Percentiles rank a stretch among this genome's conserved stretches.
Evolutionary conservation across 1,140 invertebrate genomes (phyloP).

Genomic region (Hypsibius dujardini): DNA sequence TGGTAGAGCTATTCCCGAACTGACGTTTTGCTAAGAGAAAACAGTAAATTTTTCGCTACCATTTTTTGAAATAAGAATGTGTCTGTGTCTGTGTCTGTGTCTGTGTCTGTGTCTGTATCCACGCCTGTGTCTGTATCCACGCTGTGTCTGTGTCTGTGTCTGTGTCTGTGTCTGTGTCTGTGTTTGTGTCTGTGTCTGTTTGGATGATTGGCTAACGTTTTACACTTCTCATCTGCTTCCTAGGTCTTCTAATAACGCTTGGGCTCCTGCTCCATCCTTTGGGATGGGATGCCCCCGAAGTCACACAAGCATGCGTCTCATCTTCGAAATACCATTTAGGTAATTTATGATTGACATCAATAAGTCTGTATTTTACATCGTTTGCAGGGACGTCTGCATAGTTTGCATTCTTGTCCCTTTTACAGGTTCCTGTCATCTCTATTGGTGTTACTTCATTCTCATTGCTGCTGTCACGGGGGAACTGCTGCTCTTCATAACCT

Average conservation of each 20-base stretch:
- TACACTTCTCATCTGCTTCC: slow-evolving; percentile 29
- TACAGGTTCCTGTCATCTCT: slow-evolving; percentile 43
- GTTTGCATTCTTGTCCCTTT: slow-evolving; percentile 27
- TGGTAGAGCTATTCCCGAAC: too few relatives aligned
- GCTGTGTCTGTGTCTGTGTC: background rate
- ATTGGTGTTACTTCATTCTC: slow-evolving; percentile 45
- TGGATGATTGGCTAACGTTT: slow-evolving; percentile 19
- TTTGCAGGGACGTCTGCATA: slow-evolving; percentile 19
- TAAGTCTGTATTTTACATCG: slow-evolving; percentile 18
- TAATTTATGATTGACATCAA: slow-evolving; percentile 28
- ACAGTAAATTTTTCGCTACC: background rate
- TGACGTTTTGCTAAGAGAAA: background rate
- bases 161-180: background rate
- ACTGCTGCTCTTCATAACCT: slow-evolving; percentile 37
- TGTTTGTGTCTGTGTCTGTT: background rate
- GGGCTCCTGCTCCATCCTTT: slow-evolving; percentile 47
- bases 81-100: background rate
- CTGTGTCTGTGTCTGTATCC: background rate
- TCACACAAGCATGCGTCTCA: slow-evolving; percentile 45
- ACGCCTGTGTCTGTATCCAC: background rate
- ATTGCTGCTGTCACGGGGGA: slow-evolving; percentile 38
- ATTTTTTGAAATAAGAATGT: background rate
- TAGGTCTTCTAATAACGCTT: slow-evolving; percentile 43
- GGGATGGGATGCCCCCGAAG: slow-evolving; percentile 49
- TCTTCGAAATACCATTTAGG: slow-evolving; percentile 46